Conservation (phyloP, 2,113 vertebrate species). For the Lophius piscatorius region DNA sequence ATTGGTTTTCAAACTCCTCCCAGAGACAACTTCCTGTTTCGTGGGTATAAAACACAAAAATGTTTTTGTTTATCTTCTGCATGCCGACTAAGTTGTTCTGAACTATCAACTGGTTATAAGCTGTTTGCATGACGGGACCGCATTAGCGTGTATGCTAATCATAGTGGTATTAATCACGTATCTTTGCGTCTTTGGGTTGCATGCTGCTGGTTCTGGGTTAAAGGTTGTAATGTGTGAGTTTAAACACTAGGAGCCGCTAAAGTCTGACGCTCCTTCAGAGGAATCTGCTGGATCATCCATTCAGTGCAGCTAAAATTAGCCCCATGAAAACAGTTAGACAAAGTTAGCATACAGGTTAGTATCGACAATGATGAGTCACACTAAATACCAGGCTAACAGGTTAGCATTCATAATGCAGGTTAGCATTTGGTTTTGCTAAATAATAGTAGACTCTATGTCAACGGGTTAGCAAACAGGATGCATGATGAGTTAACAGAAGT, state of each 20-base stretch:
- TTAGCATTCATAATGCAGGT: not conserved
- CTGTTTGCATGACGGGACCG: slow-evolving; percentile 29
- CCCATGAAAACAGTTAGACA: not conserved
- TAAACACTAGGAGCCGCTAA: slow-evolving; percentile 6
- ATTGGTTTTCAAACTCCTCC: too few species aligned
- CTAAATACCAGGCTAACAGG: not conserved
- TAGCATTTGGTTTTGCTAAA: too few species aligned
- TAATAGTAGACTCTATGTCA: too few species aligned
- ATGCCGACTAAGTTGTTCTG: not conserved
- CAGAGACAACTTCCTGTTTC: too few species aligned
- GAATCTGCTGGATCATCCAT: not conserved
- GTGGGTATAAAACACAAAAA: too few species aligned
- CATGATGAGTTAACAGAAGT: too few species aligned
- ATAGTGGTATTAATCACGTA: not conserved
- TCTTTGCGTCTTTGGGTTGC: slow-evolving; percentile 55
- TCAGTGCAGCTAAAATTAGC: not conserved
- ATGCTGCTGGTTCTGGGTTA: slow-evolving; percentile 48
- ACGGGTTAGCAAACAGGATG: too few species aligned
- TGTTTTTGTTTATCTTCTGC: slow-evolving; percentile 1
- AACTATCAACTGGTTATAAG: too few species aligned
- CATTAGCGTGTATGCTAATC: not conserved
- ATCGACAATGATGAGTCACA: not conserved
- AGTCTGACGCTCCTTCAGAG: slow-evolving; percentile 18
- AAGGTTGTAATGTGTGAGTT: slow-evolving; percentile 30
- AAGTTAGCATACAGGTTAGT: not conserved